Evolutionary conservation across 2,888 invertebrate genomes (phyloP).

Genomic region (Polietes domitor): DNA sequence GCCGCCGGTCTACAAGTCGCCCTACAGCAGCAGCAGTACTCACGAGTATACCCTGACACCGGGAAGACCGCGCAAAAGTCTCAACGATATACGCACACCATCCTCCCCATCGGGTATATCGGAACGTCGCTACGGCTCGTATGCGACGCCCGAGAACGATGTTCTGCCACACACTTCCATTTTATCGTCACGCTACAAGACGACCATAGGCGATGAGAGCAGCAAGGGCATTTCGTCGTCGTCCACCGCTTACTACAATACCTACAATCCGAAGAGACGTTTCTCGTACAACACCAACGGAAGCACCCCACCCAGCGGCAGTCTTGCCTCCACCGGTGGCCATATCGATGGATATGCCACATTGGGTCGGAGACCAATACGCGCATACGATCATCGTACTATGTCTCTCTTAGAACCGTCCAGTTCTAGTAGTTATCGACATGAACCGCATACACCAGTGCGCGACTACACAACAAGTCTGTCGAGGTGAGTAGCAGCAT

Average conservation of each 20-base stretch:
- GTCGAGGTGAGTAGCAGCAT: slow-evolving; percentile 74
- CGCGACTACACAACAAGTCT: slow-evolving; percentile 75
- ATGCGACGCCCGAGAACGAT: slow-evolving; percentile 71
- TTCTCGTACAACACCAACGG: slow-evolving; percentile 78
- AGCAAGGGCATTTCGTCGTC: slow-evolving; percentile 44
- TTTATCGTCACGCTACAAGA: slow-evolving; percentile 72
- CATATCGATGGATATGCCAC: slow-evolving; percentile 79
- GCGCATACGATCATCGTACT: slow-evolving; percentile 79
- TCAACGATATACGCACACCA: slow-evolving; percentile 75
- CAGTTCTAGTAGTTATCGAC: slow-evolving; percentile 72
- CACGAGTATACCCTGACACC: slow-evolving; percentile 71
- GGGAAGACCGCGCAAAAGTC: slow-evolving; percentile 76
- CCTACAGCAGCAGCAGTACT: slow-evolving; percentile 52
- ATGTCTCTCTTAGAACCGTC: slow-evolving; percentile 78
- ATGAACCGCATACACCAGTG: slow-evolving; percentile 75
- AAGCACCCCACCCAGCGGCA: slow-evolving; percentile 60
- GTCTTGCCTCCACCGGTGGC: slow-evolving; percentile 18
- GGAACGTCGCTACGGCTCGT: slow-evolving; percentile 72
- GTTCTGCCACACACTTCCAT: slow-evolving; percentile 65
- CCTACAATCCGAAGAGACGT: slow-evolving; percentile 79
- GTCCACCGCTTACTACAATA: slow-evolving; percentile 75
- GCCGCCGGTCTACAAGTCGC: slow-evolving; percentile 76
- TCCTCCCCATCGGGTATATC: slow-evolving; percentile 77
- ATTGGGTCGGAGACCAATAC: slow-evolving; percentile 77
- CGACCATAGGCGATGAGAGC: slow-evolving; percentile 72